A percentile compares a stretch with the other conserved stretches of the same genome.
Conservation (phyloP, 2,113 vertebrate species). For the Trochalopteron elliotii region DNA sequence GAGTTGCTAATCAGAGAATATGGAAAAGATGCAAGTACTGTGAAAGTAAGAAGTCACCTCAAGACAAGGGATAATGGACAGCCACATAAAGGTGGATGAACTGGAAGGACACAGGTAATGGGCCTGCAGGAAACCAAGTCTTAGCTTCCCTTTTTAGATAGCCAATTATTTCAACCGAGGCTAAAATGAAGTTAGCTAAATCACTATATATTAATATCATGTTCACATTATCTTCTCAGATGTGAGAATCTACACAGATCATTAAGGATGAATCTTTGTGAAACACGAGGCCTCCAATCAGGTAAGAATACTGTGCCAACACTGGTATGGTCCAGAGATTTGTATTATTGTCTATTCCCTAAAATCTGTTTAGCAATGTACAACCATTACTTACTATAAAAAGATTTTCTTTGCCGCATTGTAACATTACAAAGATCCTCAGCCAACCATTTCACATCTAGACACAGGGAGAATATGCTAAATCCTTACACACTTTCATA, state of each 20-base stretch:
- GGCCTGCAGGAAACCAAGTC: background rate
- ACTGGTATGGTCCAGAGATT: background rate
- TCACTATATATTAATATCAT: background rate
- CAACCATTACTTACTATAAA: background rate
- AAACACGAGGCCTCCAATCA: background rate
- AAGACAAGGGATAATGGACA: background rate
- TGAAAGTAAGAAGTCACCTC: background rate
- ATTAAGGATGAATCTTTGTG: background rate
- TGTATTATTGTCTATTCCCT: background rate
- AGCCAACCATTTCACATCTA: background rate
- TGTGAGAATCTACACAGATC: background rate
- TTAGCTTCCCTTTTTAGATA: background rate
- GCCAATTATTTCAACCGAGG: background rate
- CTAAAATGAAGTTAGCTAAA: background rate
- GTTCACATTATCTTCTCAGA: background rate
- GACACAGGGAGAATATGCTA: background rate
- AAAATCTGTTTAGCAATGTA: background rate
- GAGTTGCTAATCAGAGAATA: background rate
- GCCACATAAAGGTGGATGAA: accelerated
- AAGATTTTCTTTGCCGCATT: background rate
- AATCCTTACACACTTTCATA: background rate
- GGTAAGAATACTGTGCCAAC: background rate
- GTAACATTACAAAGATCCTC: background rate
- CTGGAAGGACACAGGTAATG: accelerated
- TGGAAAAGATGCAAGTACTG: background rate